phyloP scores from a whole-genome alignment of 37 sponge, comb jelly and placozoan species.

The Halisarca cf. caerulea region DNA sequence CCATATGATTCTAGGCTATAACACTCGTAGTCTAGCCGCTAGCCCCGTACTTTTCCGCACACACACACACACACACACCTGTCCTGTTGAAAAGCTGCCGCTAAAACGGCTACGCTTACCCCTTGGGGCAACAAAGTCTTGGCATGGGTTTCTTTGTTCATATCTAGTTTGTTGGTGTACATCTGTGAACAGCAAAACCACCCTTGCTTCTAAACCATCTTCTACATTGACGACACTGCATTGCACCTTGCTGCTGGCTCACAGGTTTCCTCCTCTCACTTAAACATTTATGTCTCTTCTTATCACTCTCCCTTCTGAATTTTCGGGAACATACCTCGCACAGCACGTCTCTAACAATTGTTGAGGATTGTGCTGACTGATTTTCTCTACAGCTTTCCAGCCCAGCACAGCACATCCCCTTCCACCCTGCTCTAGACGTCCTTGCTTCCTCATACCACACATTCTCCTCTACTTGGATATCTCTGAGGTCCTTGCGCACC shows the following conservation, averaged over 20 bases:
- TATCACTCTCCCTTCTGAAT: not conserved
- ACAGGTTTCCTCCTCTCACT: constrained; percentile 2
- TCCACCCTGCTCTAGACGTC: constrained; percentile 14
- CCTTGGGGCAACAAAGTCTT: constrained; percentile 24
- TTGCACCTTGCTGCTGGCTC: constrained; percentile 13
- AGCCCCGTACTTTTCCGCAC: too few relatives aligned
- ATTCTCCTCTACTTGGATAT: not conserved
- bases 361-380: not conserved
- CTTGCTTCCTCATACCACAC: constrained; percentile 11
- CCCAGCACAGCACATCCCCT: not conserved
- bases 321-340: not conserved
- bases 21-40: too few relatives aligned
- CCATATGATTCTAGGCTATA: too few relatives aligned
- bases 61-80: not conserved
- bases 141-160: not conserved
- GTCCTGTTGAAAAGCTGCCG: constrained; percentile 19
- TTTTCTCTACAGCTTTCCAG: not conserved
- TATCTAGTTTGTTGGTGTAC: not conserved
- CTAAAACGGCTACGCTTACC: constrained; percentile 18
- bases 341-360: not conserved
- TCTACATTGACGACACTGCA: constrained; percentile 1
- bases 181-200: constrained; percentile 4
- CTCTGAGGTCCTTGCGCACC: not conserved
- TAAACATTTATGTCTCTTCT: constrained; percentile 15
- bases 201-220: constrained; percentile 34